Base-by-base conservation (phyloP, 2,797 vertebrate genomes). In the Sebastes vulpes region DNA sequence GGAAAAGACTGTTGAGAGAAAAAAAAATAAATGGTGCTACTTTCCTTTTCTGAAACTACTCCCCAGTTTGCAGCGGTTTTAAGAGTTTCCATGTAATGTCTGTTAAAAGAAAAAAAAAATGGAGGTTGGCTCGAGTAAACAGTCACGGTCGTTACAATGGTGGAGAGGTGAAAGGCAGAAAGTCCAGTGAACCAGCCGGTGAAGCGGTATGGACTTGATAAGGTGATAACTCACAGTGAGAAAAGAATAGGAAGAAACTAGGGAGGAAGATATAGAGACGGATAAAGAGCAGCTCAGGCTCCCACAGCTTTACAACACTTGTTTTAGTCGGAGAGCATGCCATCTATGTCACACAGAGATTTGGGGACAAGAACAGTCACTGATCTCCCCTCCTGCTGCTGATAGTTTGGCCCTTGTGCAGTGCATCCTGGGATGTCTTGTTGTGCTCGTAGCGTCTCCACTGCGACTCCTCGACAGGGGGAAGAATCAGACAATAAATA, bases 141-240 rank as follows among this genome's bases (percentile, higher is more conserved):
- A 93, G 91, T 94, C 91, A 84, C 25, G 70, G 92, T 92, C 84
- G 31, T 90, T 86, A 85, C 66, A 76, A 84, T 63, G 84, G 75
- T 69, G 65, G 81, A 66, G 64, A 66, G 64, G 74, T 75, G 82
- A 80, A 92, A 93, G 90, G 93, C 91, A 89, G 84, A 75, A 90
- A 90, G 90, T 91, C 93, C 87, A 84, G 81, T 60, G 23, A 86
- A 77, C 75, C 83, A 46, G 85, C 82, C 54, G 2, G 87, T 84
- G 67, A 63, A 72, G 82, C 29, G 38, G 83, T 35, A 11, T 42
- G 82, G 92, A 89, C 93, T 90, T 79, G 46, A 81, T 56, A 87
- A 72, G 81, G 88, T 80, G 90, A 88, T n/a, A 88, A 86, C 79
- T 94, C 93, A 94, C 94, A 93, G 93, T 91, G 89, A 91, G 79